phyloP scores from a whole-genome alignment of 2,113 vertebrate genomes.

The Oceanites oceanicus region DNA sequence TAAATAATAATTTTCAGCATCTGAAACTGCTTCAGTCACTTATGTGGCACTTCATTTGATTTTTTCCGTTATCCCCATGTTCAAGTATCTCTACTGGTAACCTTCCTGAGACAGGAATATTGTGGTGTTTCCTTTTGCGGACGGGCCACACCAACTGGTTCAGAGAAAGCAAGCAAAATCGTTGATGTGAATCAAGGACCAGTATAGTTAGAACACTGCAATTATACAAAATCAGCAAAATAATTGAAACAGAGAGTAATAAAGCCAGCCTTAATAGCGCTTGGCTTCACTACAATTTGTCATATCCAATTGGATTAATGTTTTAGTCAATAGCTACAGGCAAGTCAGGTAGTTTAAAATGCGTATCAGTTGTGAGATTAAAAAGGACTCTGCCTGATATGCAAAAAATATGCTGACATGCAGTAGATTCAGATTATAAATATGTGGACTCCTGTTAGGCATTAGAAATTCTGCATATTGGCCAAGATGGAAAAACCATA shows the following conservation, averaged over 20 bases:
- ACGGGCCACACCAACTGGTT: neutral
- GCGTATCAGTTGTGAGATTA: neutral
- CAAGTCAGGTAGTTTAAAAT: slow-evolving; percentile 23
- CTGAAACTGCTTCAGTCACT: neutral
- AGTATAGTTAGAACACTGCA: neutral
- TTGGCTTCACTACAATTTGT: neutral
- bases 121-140: neutral
- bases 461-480: neutral
- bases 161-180: neutral
- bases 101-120: neutral
- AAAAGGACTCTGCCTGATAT: neutral
- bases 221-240: slow-evolving; percentile 23
- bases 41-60: neutral
- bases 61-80: neutral
- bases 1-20: neutral
- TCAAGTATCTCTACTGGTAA: neutral
- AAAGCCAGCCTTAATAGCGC: neutral
- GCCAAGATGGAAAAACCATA: neutral
- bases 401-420: neutral
- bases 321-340: slow-evolving; percentile 3
- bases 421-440: neutral
- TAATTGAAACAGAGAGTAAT: slow-evolving; percentile 11
- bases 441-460: neutral
- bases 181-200: neutral
- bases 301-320: slow-evolving; percentile 3